Conservation (phyloP, 2,113 vertebrate genomes). For the Dipodomys stephensi region DNA sequence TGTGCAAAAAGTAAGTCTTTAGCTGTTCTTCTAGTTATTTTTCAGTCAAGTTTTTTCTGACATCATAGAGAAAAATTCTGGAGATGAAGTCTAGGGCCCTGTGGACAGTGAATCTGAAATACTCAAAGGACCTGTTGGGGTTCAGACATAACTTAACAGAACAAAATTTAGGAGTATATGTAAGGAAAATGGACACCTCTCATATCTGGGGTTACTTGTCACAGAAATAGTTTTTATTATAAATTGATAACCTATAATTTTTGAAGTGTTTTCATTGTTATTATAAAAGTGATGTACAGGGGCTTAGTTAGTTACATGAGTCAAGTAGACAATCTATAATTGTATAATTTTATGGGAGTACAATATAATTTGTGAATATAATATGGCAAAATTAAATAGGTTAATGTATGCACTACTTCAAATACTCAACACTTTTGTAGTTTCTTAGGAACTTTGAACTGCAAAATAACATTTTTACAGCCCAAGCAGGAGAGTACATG, state of each 20-base stretch:
- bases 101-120: not conserved
- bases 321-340: not conserved
- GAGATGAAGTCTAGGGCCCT: not conserved
- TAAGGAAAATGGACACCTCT: not conserved
- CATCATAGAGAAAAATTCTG: conserved; percentile 11
- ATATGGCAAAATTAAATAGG: not conserved
- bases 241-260: not conserved
- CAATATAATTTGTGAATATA: not conserved
- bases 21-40: not conserved
- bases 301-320: no score
- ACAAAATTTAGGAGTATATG: not conserved
- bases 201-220: not conserved
- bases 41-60: not conserved
- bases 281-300: no score
- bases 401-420: not conserved
- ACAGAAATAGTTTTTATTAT: not conserved
- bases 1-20: not conserved
- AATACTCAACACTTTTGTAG: not conserved
- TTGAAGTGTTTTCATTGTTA: no score
- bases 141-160: no score
- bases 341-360: not conserved
- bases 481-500: no score
- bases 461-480: not conserved
- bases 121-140: no score
- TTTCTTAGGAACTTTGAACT: not conserved